Percentiles rank a stretch among this genome's conserved stretches.
Evolutionary conservation across 1,140 invertebrate species (phyloP).

Genomic region (Macrotrachela quadricornifera): DNA sequence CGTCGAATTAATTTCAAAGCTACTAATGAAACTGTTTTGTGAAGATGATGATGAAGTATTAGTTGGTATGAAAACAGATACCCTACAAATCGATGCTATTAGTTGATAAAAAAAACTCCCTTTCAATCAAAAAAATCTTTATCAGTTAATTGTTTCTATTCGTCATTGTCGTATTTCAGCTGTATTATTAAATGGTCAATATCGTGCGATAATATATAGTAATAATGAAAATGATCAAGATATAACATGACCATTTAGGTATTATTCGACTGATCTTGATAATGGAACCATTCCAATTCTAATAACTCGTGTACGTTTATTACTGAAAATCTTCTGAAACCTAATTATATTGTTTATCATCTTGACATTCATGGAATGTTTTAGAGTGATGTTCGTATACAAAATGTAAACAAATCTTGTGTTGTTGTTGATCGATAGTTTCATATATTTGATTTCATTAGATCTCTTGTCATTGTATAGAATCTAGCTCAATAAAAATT

Average conservation of each 20-base stretch:
- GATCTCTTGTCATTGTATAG: no score
- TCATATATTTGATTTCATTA: no score
- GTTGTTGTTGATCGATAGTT: no score
- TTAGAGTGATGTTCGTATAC: conserved; percentile 18
- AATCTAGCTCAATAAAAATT: no score
- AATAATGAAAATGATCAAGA: no score
- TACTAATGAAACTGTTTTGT: conserved; percentile 62
- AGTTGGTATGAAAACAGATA: conserved; percentile 37
- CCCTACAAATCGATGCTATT: no score
- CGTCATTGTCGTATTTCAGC: conserved; percentile 76
- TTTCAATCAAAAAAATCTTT: conserved; percentile 84
- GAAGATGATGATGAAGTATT: conserved; percentile 43
- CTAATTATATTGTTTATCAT: conserved; percentile 16
- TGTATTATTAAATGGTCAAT: conserved; percentile 26
- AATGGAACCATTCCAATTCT: conserved; percentile 68
- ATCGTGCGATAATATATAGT: no score
- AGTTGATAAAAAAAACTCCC: conserved; percentile 47
- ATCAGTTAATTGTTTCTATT: conserved; percentile 76
- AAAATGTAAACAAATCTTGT: no score
- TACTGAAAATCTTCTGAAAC: conserved; percentile 38
- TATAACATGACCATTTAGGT: no score
- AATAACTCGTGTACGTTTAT: conserved; percentile 69
- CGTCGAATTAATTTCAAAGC: conserved; percentile 59
- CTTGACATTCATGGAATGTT: conserved; percentile 15
- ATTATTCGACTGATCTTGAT: conserved; percentile 89